phyloP scores from a whole-genome alignment of 2,113 vertebrate genomes.

The Strigops habroptila region DNA sequence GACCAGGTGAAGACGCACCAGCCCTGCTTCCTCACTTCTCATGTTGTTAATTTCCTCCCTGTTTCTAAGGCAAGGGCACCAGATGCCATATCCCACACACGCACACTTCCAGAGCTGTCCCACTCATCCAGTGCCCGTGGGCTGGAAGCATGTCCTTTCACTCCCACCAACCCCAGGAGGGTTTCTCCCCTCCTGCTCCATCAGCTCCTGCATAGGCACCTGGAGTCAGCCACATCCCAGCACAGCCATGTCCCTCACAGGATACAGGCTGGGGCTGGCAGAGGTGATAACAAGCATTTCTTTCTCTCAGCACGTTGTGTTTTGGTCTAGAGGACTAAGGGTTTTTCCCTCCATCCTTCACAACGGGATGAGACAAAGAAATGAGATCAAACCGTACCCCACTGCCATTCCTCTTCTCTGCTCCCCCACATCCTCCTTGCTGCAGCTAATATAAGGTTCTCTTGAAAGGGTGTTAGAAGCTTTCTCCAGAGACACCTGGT shows the following conservation, averaged over 20 bases:
- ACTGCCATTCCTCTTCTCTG: background rate
- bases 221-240: background rate
- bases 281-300: background rate
- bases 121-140: background rate
- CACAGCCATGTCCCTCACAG: background rate
- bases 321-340: background rate
- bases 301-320: background rate
- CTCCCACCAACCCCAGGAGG: background rate
- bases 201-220: background rate
- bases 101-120: background rate
- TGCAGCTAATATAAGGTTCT: background rate
- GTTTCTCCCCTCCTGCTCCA: background rate
- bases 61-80: background rate
- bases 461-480: background rate
- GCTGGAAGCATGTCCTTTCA: background rate
- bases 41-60: background rate
- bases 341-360: background rate
- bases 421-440: background rate
- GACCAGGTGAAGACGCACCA: background rate
- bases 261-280: background rate
- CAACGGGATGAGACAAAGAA: background rate
- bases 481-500: background rate
- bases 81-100: rapidly evolving
- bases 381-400: background rate
- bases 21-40: background rate